phyloP scores from a whole-genome alignment of 1,140 invertebrate species.

The Augochlora pura region DNA sequence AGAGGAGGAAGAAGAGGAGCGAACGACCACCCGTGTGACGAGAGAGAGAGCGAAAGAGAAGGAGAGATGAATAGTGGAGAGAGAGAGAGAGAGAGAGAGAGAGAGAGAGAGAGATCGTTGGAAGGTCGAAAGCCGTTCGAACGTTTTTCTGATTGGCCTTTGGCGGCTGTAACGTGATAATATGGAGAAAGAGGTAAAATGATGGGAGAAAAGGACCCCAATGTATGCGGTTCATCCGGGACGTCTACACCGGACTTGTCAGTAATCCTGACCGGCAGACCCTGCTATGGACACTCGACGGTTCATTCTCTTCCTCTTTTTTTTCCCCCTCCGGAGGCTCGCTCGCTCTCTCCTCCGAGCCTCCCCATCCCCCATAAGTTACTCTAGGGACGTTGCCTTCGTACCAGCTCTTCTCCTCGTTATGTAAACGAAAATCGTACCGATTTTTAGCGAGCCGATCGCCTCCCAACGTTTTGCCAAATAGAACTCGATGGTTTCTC shows the following conservation, averaged over 20 bases:
- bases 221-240: background rate
- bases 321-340: background rate
- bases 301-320: background rate
- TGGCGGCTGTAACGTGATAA: slow-evolving; percentile 19
- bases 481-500: too few relatives aligned
- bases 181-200: slow-evolving; percentile 12
- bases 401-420: too few relatives aligned
- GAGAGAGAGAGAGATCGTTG: slow-evolving; percentile 14
- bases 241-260: background rate
- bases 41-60: too few relatives aligned
- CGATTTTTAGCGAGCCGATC: too few relatives aligned
- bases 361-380: too few relatives aligned
- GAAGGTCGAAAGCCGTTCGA: slow-evolving; percentile 30
- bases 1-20: slow-evolving; percentile 1
- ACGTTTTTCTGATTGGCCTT: slow-evolving; percentile 29
- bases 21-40: too few relatives aligned
- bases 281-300: background rate
- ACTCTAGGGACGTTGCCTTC: too few relatives aligned
- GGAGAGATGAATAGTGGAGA: too few relatives aligned
- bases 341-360: too few relatives aligned
- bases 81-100: too few relatives aligned
- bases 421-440: too few relatives aligned
- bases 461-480: too few relatives aligned
- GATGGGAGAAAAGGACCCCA: background rate
- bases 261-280: background rate